Conservation (phyloP, 2,797 vertebrate genomes). For the Notolepis coatsorum region DNA sequence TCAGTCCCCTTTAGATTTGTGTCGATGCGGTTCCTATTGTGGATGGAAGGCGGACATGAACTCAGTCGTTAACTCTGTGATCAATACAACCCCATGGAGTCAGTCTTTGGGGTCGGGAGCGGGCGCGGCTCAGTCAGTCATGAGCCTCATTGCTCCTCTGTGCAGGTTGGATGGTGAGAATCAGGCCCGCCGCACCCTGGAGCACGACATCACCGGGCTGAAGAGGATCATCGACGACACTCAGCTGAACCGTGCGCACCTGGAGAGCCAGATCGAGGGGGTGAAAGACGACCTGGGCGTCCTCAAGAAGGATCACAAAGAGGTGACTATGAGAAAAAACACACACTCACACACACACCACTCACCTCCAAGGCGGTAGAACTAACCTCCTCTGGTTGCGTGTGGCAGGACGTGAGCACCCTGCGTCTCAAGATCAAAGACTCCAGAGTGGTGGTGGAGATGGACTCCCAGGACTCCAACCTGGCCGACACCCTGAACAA, state of each 20-base stretch:
- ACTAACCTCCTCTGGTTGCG: background rate
- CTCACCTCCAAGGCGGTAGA: background rate
- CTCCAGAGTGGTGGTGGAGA: conserved; percentile 76
- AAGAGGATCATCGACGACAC: conserved; percentile 85
- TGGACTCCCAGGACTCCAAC: conserved; percentile 73
- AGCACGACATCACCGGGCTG: conserved; percentile 85
- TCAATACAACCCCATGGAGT: too few relatives aligned
- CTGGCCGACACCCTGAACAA: conserved; percentile 69
- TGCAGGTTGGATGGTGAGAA: conserved; percentile 85
- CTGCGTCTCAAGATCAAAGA: conserved; percentile 74
- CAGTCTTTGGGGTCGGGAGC: too few relatives aligned
- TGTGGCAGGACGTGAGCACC: conserved; percentile 70
- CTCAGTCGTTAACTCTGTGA: too few relatives aligned
- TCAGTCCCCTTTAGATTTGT: too few relatives aligned
- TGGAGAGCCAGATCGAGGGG: conserved; percentile 85
- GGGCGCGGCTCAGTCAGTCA: background rate
- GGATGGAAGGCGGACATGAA: too few relatives aligned
- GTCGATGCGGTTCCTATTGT: too few relatives aligned
- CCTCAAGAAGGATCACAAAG: conserved; percentile 84
- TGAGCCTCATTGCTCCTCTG: background rate
- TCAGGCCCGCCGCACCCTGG: conserved; percentile 75
- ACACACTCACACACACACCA: background rate
- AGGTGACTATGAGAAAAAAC: conserved; percentile 70
- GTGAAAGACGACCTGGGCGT: conserved; percentile 84
- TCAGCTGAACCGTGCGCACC: conserved; percentile 77